phyloP scores from a whole-genome alignment of 2,797 vertebrate species.

The Hydrophis major region DNA sequence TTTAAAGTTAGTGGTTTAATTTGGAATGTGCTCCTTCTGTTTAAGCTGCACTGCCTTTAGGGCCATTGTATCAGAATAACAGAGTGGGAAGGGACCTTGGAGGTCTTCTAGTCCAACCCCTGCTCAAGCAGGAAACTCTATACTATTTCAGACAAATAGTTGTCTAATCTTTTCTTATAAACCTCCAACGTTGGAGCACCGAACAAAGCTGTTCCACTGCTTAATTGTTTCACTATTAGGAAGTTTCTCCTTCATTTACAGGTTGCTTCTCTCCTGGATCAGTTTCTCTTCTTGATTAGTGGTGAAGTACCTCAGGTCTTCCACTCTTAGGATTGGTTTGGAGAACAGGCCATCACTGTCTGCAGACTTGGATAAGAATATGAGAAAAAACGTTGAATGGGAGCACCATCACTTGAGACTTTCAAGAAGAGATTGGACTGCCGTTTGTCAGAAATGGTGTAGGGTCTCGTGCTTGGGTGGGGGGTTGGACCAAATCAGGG shows the following conservation, averaged over 20 bases:
- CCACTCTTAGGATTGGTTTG: conserved; percentile 55
- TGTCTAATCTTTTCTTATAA: not conserved
- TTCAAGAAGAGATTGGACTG: no score
- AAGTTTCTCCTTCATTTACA: not conserved
- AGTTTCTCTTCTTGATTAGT: not conserved
- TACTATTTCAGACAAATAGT: not conserved
- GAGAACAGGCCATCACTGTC: conserved; percentile 71
- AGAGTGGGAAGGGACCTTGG: not conserved
- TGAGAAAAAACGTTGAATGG: conserved; percentile 68
- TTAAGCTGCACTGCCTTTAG: conserved; percentile 51
- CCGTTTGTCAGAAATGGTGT: no score
- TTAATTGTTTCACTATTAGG: no score
- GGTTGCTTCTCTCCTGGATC: not conserved
- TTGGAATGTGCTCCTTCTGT: conserved; percentile 37
- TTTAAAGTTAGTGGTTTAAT: conserved; percentile 54
- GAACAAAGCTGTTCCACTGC: no score
- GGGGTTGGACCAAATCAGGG: no score
- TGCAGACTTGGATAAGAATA: conserved; percentile 68
- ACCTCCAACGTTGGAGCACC: not conserved
- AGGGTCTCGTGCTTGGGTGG: no score
- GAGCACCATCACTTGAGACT: no score
- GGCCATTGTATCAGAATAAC: not conserved
- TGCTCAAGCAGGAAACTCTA: not conserved
- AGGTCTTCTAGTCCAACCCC: not conserved
- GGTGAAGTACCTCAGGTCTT: conserved; percentile 55